phyloP scores from a whole-genome alignment of 2,797 vertebrate genomes.

The Lacerta bilineata region DNA sequence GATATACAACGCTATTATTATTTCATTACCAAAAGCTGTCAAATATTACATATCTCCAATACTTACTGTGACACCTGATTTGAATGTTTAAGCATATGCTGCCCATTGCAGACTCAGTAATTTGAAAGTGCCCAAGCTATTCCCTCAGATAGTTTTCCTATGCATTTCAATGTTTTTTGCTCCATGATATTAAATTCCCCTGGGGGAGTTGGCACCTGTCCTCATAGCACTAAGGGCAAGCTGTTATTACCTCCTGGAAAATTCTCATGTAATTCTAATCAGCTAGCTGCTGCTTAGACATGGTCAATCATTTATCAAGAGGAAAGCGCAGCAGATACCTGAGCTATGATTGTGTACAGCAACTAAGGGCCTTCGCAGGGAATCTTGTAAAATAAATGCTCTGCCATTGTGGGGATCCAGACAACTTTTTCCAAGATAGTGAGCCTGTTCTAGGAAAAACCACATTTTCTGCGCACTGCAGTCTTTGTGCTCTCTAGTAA shows the following conservation, averaged over 20 bases:
- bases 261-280: conserved; percentile 31
- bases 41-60: conserved; percentile 67
- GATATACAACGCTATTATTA: conserved; percentile 76
- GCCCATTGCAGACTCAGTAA: not conserved
- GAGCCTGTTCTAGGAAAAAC: not conserved
- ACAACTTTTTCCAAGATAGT: not conserved
- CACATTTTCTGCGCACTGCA: not conserved
- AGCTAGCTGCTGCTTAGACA: conserved; percentile 3
- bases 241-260: not conserved
- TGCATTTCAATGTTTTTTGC: not conserved
- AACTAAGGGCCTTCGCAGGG: not conserved
- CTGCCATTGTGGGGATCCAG: not conserved
- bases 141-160: conserved; percentile 47
- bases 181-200: conserved; percentile 2
- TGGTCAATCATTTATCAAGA: conserved; percentile 22
- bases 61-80: conserved; percentile 68
- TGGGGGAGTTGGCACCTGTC: not conserved
- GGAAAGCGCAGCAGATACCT: not conserved
- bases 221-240: not conserved
- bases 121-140: conserved; percentile 19
- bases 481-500: not conserved
- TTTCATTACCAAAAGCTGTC: conserved; percentile 79
- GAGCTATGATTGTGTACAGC: not conserved
- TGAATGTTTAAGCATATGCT: conserved; percentile 66
- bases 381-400: not conserved